Evolutionary conservation across 2,797 vertebrate species (phyloP).

Genomic region (Bufotes viridis): DNA sequence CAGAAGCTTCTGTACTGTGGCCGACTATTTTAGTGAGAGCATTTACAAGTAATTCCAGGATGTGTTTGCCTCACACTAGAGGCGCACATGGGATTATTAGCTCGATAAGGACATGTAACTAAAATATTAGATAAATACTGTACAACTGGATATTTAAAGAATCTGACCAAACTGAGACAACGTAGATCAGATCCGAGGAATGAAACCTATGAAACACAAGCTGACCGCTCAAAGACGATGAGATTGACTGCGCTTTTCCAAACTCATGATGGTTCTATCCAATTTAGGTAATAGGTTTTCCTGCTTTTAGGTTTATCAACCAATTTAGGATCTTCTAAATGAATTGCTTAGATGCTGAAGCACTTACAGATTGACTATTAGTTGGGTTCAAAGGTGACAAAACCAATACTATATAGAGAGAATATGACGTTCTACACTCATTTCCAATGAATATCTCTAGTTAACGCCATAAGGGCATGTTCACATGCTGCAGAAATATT

Average conservation of each 20-base stretch:
- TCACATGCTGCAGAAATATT: not conserved
- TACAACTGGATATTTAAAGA: not conserved
- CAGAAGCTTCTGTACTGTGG: not conserved
- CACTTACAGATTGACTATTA: not conserved
- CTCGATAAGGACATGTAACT: too few relatives aligned
- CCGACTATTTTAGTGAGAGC: not conserved
- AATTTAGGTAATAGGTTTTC: constrained; percentile 20
- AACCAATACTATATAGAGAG: not conserved
- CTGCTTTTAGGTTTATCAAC: constrained; percentile 4
- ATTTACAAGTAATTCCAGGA: not conserved
- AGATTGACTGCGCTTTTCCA: not conserved
- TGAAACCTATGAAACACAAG: not conserved
- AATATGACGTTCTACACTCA: not conserved
- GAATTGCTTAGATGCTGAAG: not conserved
- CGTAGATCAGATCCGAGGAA: not conserved
- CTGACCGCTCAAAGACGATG: not conserved
- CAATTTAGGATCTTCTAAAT: not conserved
- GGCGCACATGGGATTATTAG: not conserved
- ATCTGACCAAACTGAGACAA: not conserved
- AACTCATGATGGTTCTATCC: constrained; percentile 2
- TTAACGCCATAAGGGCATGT: not conserved
- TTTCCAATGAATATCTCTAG: too few relatives aligned
- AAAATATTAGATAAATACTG: not conserved
- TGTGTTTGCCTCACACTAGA: not conserved
- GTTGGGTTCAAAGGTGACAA: not conserved